Base-by-base conservation (phyloP, 2,113 vertebrate species). In the Grallaria varia region DNA sequence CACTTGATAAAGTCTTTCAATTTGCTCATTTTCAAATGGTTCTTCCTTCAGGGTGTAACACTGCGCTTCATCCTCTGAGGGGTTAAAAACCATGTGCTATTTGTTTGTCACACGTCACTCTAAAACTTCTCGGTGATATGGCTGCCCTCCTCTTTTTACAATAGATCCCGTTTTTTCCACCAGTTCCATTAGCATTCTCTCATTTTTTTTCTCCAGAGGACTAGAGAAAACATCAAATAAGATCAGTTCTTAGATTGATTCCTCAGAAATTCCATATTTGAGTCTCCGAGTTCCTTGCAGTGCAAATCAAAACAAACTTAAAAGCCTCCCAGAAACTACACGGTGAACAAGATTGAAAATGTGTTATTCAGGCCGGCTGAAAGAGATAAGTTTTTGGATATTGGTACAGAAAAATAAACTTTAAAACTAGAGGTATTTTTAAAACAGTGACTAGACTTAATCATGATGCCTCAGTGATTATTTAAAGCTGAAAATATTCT, bases 231-330 rank as follows among this genome's bases (percentile, higher is more conserved):
- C 90, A 95, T 92, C 94, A 97, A 93, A 90, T 67, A 23, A 59
- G 19, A 81, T 72, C 88, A 84, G 79, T 10, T 81, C 92, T 86
- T 71, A 77, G 83, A 86, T 4, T 81, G 86, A 92, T 67, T 76
- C 88, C 39, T 95, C 76, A 95, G 83, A 95, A 95, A 95, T 81
- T 90, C 92, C 5, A 0, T 15, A 59, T 71, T 58, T 86, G 83
- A 88, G 85, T 13, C 21, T 49, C 50, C 31, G 84, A 87, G 56
- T 23, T 87, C 52, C 90, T 95, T 2, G 4, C 90, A 69, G 82
- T 20, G 45, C 55, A 88, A 95, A 97, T 92, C 85, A 93, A 92
- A 97, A 97, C 88, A 93, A 92, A 92, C 90, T 95, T 92, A 84
- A 96, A 97, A 97, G 90, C 59, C 85, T 83, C 53, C 24, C 66